Evolutionary conservation across 1,140 invertebrate genomes (phyloP), one percentile per base, ranked within the genome.

Genomic region (Camponotus pennsylvanicus): DNA sequence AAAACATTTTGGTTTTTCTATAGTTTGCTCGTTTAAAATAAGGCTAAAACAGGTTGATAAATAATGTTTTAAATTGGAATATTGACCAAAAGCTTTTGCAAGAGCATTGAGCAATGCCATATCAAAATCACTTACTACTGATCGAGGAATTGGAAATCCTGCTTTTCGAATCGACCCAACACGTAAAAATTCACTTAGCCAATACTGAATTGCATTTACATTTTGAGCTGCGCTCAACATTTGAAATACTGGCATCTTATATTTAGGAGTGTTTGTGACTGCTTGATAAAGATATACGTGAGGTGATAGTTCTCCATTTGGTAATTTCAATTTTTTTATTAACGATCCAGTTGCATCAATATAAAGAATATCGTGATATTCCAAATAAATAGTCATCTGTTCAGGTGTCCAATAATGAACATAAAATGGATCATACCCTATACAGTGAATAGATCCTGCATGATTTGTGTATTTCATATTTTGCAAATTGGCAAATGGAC

Each of bases 81-180:
- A 69, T 69, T 69, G 67, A 5, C 67, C 67, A n/a, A 69, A 69
- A 69, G 42, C 21, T 70, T 70, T 45, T 3, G 21, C 52, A 34
- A 78, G 42, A 32, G 75, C 59, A 61, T 63, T 63, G 9, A 78
- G 27, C 21, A 78, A 64, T 49, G 59, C 75, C 21, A 61, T 78
- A 64, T 86, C 27, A 32, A 78, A 78, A 63, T 78, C 75, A 8
- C 75, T 64, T 40, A 63, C 40, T 15, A 78, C 75, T 42, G 57
- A 40, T 78, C 59, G 59, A 61, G 40, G 40, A 78, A 61, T 78
- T 80, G 61, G 45, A 55, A 70, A 85, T 21, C 21, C 21, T 70
- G 67, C 3, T 27, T 70, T 70, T 27, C 67, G n/a, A 42, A 45
- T 70, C 40, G 5, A 70, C 49, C 67, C 67, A n/a, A 70, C n/a